These are phyloP conservation scores for Ephestia elutella DNA, from an alignment of 1,140 invertebrate species.

Conservation along the genomic window DNA sequence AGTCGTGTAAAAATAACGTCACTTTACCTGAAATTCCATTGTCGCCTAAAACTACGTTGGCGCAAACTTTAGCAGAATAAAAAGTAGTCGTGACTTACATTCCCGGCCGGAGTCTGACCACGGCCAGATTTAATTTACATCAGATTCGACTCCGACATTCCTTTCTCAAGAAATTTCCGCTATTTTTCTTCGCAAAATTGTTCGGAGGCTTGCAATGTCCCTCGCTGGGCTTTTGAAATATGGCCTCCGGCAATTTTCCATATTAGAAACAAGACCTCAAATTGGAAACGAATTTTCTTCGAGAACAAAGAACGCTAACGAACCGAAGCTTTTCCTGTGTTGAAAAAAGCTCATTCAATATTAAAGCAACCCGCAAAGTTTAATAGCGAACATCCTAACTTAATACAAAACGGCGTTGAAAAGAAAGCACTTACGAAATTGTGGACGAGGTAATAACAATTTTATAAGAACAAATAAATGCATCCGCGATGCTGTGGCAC, in stretches of 20 bases:
- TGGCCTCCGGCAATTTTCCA: neutral
- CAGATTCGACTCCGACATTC: constrained; percentile 16
- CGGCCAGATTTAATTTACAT: constrained; percentile 48
- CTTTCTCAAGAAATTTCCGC: constrained; percentile 11
- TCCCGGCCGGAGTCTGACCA: constrained; percentile 31
- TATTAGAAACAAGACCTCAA: constrained; percentile 4
- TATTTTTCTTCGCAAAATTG: constrained; percentile 14
- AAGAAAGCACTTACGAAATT: constrained; percentile 33
- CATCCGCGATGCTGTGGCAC: constrained; percentile 30
- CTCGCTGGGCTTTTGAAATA: constrained; percentile 4
- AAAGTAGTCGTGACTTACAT: constrained; percentile 15
- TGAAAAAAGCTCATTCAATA: constrained; percentile 29
- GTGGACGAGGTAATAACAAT: constrained; percentile 38
- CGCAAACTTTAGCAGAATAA: constrained; percentile 9
- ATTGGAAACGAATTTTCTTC: constrained; percentile 1
- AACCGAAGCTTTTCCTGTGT: constrained; percentile 25
- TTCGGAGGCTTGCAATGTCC: constrained; percentile 1
- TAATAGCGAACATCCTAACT: constrained; percentile 25
- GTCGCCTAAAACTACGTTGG: neutral
- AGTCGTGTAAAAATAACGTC: constrained; percentile 27
- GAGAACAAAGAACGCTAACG: constrained; percentile 10
- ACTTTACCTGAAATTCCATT: constrained; percentile 31
- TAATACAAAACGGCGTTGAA: constrained; percentile 25
- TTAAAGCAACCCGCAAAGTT: constrained; percentile 33
- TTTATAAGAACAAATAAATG: constrained; percentile 54